Base-by-base conservation (phyloP, 2,113 vertebrate genomes). In the Falcunculus frontatus region DNA sequence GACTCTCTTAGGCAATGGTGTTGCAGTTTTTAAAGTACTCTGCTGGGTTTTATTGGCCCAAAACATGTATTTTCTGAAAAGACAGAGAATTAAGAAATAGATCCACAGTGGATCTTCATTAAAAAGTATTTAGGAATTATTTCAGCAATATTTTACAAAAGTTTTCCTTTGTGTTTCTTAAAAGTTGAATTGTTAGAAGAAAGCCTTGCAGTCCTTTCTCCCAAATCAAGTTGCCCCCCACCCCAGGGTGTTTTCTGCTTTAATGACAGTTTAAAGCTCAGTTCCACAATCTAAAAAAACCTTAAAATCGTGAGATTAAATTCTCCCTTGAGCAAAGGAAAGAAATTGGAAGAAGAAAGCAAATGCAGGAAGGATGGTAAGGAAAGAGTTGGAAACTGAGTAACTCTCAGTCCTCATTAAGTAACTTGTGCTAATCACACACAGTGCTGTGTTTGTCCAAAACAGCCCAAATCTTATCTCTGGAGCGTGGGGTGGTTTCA, bases 1-100 rank as follows among this genome's bases (percentile, higher is more conserved):
- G 91, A 87, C 91, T 95, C 81, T 93, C 86, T 72, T 59, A 50
- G 89, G 89, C 89, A 95, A 89, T 47, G 26, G 29, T 53, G 23
- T 76, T 68, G 10, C 11, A 49, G 21, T 55, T 86, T 77, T 84
- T 67, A 23, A 25, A 81, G 67, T 50, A 37, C 11, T 73, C 12
- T 30, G 1, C 16, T 73, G 47, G 62, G 21, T 70, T 88, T 70
- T 92, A 35, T 47, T 70, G 74, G 35, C 47, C 29, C 64, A 26
- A 60, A 89, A 22, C 33, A 21, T 22, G 53, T 77, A 16, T n/a
- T 63, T 9, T 67, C 62, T 67, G 19, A 23, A 73, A 92, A 67
- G 13, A 16, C 37, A 92, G 30, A 79, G 27, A 70, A 65, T 53
- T n/a, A 81, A 70, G 39, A 65, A 83, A 80, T 27, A n/a, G 60